Evolutionary conservation across 2,113 vertebrate species (phyloP).

Genomic region (Peromyscus californicus): DNA sequence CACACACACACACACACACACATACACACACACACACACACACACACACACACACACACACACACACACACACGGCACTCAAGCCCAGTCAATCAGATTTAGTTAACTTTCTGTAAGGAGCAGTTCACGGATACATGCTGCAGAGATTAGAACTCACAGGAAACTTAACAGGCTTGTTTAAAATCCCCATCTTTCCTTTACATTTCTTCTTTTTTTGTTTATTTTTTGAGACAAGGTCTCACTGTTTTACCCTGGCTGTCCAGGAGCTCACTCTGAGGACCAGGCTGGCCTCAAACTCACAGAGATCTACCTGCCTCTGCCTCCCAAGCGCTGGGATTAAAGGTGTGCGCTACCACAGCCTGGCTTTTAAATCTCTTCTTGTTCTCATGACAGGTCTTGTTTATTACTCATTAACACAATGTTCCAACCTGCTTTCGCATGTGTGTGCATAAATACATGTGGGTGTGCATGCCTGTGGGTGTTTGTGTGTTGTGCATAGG

Average conservation of each 20-base stretch:
- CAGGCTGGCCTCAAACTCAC: background rate
- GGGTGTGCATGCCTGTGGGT: background rate
- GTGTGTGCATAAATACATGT: background rate
- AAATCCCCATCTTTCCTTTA: background rate
- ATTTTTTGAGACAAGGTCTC: background rate
- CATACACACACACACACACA: background rate
- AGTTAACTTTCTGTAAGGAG: background rate
- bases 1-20: no score
- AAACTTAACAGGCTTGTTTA: conserved; percentile 3
- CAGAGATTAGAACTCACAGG: background rate
- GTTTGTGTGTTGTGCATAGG: background rate
- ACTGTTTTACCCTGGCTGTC: background rate
- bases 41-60: background rate
- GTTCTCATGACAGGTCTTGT: background rate
- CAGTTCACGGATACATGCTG: background rate
- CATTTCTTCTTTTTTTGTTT: background rate
- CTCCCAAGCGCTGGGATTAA: background rate
- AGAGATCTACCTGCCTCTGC: background rate
- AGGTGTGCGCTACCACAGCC: background rate
- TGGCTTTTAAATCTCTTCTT: background rate
- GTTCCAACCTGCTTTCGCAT: background rate
- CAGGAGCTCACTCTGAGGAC: background rate
- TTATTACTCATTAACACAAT: background rate
- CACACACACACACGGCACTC: background rate
- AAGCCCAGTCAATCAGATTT: background rate